These are phyloP conservation scores for Euzophera pinguis DNA, from an alignment of 2,888 invertebrate species.

Conservation along the genomic window DNA sequence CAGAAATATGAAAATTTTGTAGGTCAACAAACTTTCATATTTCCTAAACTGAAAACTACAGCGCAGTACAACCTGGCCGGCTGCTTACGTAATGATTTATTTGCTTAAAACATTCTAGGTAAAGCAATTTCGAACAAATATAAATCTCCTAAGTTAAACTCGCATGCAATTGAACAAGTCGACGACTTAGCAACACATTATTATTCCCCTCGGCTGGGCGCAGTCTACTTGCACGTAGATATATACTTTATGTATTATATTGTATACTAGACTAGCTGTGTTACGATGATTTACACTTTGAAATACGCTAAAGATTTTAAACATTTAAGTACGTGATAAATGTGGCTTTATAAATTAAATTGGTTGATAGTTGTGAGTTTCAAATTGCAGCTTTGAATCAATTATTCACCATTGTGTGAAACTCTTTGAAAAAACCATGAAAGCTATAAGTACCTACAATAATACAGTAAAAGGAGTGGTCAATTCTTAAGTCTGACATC, in stretches of 20 bases:
- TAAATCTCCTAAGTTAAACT: constrained; percentile 15
- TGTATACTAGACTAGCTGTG: too few species aligned
- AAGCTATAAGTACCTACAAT: too few species aligned
- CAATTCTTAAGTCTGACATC: too few species aligned
- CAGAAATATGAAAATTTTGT: neutral
- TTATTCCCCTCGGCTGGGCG: constrained; percentile 22
- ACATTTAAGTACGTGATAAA: too few species aligned
- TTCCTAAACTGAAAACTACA: neutral
- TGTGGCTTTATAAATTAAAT: too few species aligned
- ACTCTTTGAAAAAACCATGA: too few species aligned
- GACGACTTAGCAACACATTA: constrained; percentile 25
- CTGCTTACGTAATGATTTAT: constrained; percentile 14
- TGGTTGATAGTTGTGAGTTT: too few species aligned
- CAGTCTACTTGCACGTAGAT: constrained; percentile 7
- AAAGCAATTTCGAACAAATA: constrained; percentile 15
- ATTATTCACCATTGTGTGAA: too few species aligned
- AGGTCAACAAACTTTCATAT: neutral
- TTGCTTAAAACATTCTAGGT: constrained; percentile 11
- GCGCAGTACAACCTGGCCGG: constrained; percentile 3
- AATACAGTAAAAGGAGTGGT: too few species aligned
- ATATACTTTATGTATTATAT: neutral
- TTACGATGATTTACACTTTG: too few species aligned
- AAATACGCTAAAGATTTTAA: too few species aligned
- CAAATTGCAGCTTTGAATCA: too few species aligned
- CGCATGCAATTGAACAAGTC: constrained; percentile 18